phyloP scores from a whole-genome alignment of 2,113 vertebrate species.

The Callocephalon fimbriatum region DNA sequence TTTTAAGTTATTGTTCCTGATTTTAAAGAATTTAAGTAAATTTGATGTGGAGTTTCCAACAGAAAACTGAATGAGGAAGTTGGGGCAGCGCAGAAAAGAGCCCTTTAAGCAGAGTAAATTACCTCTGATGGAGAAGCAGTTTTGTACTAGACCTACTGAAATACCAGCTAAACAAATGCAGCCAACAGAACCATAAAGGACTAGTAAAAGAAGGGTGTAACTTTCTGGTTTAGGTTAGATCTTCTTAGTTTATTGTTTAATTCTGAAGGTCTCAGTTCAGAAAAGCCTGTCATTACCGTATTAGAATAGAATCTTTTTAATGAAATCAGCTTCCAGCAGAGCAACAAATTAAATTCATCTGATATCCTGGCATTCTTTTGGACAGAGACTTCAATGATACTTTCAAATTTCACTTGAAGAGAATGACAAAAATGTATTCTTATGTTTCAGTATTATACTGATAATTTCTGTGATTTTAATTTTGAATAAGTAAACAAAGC shows the following conservation, averaged over 20 bases:
- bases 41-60: not conserved
- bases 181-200: not conserved
- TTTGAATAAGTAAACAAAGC: not conserved
- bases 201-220: rapidly evolving
- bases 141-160: not conserved
- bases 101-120: not conserved
- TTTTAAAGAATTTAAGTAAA: not conserved
- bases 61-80: not conserved
- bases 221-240: not conserved
- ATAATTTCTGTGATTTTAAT: not conserved
- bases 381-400: not conserved
- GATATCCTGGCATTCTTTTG: not conserved
- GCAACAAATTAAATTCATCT: not conserved
- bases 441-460: not conserved
- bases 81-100: not conserved
- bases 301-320: not conserved
- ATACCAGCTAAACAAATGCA: not conserved
- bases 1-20: not conserved
- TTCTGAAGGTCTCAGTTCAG: not conserved
- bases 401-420: not conserved
- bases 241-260: not conserved
- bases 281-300: not conserved
- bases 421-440: not conserved
- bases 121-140: not conserved
- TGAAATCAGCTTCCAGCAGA: not conserved